Conservation (phyloP, 1,140 invertebrate species). For the Pentalonia nigronervosa region DNA sequence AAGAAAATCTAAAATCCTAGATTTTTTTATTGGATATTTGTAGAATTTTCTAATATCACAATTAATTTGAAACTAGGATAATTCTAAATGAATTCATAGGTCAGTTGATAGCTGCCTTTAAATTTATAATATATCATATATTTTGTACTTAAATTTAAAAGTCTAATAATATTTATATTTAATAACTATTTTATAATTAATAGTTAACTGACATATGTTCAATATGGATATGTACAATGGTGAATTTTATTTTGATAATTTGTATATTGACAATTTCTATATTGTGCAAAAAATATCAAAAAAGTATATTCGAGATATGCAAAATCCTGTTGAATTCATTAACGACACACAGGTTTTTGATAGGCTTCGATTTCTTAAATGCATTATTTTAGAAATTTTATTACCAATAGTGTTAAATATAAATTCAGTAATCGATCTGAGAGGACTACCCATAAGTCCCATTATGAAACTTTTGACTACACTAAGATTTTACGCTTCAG, state of each 20-base stretch:
- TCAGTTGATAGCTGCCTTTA: neutral
- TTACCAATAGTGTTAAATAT: slow-evolving; percentile 14
- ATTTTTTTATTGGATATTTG: neutral
- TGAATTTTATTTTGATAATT: slow-evolving; percentile 16
- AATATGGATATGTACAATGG: neutral
- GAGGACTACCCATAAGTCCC: slow-evolving; percentile 23
- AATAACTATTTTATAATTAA: too few relatives aligned
- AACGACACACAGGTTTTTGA: slow-evolving; percentile 23
- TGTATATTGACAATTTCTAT: slow-evolving; percentile 6
- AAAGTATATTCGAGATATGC: slow-evolving; percentile 16
- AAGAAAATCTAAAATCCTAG: neutral
- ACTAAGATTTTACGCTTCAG: slow-evolving; percentile 22
- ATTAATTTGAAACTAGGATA: neutral
- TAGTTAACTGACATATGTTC: neutral
- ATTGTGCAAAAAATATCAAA: neutral
- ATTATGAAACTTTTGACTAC: slow-evolving; percentile 20
- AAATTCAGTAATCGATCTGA: neutral
- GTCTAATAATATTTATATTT: neutral
- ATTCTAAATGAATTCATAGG: neutral
- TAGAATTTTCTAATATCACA: neutral
- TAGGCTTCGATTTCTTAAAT: slow-evolving; percentile 31
- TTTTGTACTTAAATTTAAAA: neutral
- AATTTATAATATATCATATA: neutral
- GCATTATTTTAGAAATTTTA: slow-evolving; percentile 19
- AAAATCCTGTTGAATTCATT: neutral